A percentile compares a stretch with the other conserved stretches of the same genome.
Conservation (phyloP, 2,797 vertebrate species). For the Coilia nasus region DNA sequence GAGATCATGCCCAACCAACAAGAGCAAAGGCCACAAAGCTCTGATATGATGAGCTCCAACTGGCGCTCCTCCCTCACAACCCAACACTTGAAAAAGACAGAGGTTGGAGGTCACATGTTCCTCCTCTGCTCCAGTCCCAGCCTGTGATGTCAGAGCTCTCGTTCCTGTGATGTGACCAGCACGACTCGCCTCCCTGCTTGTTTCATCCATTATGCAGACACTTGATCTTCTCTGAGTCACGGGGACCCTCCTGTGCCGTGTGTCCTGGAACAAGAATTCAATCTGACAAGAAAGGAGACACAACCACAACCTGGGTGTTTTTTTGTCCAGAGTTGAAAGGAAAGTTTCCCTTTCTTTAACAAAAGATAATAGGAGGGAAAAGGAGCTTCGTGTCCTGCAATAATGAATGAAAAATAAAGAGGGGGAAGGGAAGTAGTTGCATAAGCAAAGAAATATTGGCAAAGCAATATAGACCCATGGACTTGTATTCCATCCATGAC, state of each 20-base stretch:
- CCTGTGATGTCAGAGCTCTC: neutral
- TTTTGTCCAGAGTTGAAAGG: too few species aligned
- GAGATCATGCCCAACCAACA: too few species aligned
- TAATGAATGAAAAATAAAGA: too few species aligned
- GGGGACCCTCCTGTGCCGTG: neutral
- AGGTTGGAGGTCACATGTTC: neutral
- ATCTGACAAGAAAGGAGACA: neutral
- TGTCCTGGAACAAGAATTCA: neutral
- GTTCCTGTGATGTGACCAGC: conserved; percentile 14
- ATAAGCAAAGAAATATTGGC: too few species aligned
- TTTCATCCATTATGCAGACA: conserved; percentile 10
- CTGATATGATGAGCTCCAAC: neutral
- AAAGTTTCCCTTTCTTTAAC: too few species aligned
- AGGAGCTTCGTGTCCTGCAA: too few species aligned
- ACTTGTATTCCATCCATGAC: too few species aligned
- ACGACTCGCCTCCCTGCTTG: neutral
- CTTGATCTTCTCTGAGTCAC: conserved; percentile 25
- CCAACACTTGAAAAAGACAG: neutral
- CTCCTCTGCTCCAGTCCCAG: neutral
- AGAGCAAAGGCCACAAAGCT: neutral
- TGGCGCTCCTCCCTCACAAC: neutral
- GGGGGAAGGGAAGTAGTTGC: too few species aligned
- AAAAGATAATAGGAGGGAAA: too few species aligned
- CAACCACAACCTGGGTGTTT: neutral
- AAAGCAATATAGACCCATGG: too few species aligned